Percentiles rank a stretch among this genome's conserved stretches.
These are phyloP conservation scores for Cantharis nigra DNA, from an alignment of 2,888 invertebrate genomes.

Conservation along the genomic window DNA sequence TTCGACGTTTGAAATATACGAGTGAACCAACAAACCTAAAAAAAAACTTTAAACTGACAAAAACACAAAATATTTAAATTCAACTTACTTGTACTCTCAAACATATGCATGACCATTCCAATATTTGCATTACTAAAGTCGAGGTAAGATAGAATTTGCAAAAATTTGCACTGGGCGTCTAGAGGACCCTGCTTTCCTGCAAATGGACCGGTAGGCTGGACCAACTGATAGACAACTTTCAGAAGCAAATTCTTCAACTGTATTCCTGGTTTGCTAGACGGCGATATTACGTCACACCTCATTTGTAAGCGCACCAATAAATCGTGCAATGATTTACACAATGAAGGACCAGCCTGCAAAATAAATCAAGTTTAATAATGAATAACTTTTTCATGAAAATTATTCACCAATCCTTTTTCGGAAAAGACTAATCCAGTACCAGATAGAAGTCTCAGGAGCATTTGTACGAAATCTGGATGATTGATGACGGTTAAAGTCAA, in stretches of 20 bases:
- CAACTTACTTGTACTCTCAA: constrained; percentile 69
- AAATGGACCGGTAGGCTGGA: constrained; percentile 67
- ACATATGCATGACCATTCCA: constrained; percentile 72
- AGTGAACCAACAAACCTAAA: constrained; percentile 59
- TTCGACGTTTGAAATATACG: constrained; percentile 61
- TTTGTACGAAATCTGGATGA: constrained; percentile 69
- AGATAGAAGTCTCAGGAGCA: constrained; percentile 69
- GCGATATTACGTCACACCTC: constrained; percentile 65
- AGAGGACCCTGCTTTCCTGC: constrained; percentile 70
- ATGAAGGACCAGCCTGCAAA: constrained; percentile 73
- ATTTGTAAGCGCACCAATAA: constrained; percentile 71
- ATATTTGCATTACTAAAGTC: constrained; percentile 72
- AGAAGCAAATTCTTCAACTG: constrained; percentile 68
- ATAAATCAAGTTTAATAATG: constrained; percentile 12
- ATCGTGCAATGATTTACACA: constrained; percentile 74
- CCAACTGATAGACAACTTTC: constrained; percentile 72
- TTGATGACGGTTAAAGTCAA: constrained; percentile 68
- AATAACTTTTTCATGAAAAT: no score
- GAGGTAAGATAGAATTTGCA: constrained; percentile 68
- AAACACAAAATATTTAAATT: background rate
- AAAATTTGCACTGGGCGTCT: constrained; percentile 74
- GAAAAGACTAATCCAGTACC: constrained; percentile 63
- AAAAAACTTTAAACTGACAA: no score
- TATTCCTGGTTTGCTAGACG: constrained; percentile 60
- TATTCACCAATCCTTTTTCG: constrained; percentile 60